Evolutionary conservation across 2,888 invertebrate species (phyloP), one percentile per base, ranked within the genome.

Genomic region (Aphrophora alni): DNA sequence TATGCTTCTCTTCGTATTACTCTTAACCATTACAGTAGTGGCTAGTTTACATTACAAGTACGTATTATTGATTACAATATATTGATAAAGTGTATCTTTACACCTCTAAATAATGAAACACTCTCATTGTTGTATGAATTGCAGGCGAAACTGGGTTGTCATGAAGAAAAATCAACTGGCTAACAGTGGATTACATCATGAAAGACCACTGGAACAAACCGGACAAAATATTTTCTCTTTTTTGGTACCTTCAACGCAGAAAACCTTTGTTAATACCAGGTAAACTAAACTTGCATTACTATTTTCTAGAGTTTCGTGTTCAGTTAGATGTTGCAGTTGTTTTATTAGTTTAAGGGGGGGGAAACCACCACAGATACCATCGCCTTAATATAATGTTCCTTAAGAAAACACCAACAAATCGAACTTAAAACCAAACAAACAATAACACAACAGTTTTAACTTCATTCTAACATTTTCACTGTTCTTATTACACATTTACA

Each of bases 1-100:
- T 0, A 92, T 95, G 82, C 91, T 94, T 14, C 89, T 97, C 38
- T 91, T 95, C 85, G 92, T 95, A 10, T 88, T 96, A 51, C 88
- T 96, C 24, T 90, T 95, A 82, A 93, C 93, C 68, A 92, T 95
- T 85, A 91, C 95, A 25, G 89, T 95, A 75, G 91, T 93, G 26
- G 93, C 95, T 0, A 92, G 95, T 82, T 90, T 95, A 83, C 94
- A 94, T 82, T 96, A 96, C 88, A 93, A 93, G 95, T 93, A 87
- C 86, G 85, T 28, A 24, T 51, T n/a, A n/a, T n/a, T 27, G 27
- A 14, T 74, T 81, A n/a, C n/a, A n/a, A n/a, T n/a, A n/a, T n/a
- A n/a, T n/a, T n/a, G n/a, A n/a, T n/a, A n/a, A n/a, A n/a, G n/a
- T n/a, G n/a, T n/a, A n/a, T n/a, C n/a, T n/a, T n/a, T n/a, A n/a